Evolutionary conservation across 2,888 invertebrate species (phyloP).

Genomic region (Halictus quadricinctus): DNA sequence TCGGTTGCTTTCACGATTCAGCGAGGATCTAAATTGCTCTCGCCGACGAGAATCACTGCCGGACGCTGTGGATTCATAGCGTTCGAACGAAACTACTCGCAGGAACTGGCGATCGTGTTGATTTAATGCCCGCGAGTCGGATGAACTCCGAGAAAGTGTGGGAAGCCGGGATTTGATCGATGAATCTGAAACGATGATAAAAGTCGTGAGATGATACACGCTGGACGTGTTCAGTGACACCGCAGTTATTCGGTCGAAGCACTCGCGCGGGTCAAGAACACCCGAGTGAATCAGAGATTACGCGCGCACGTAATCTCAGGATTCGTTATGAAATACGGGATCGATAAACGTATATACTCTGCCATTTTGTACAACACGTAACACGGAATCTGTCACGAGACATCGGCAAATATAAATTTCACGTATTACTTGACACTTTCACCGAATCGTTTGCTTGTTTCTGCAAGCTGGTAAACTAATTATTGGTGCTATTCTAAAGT

Average conservation of each 20-base stretch:
- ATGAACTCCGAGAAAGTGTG: conserved; percentile 4
- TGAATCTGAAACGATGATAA: neutral
- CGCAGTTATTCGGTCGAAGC: neutral
- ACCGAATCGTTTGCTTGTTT: neutral
- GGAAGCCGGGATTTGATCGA: neutral
- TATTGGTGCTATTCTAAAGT: neutral
- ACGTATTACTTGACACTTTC: neutral
- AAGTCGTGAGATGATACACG: neutral
- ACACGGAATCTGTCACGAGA: neutral
- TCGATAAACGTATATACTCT: neutral
- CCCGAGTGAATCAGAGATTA: neutral
- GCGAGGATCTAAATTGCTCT: neutral
- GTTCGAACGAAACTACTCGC: conserved; percentile 13
- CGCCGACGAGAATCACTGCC: neutral
- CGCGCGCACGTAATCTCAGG: neutral
- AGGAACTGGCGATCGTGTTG: conserved; percentile 17
- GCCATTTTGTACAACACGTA: neutral
- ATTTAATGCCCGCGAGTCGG: conserved; percentile 12
- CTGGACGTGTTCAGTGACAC: neutral
- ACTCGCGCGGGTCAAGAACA: neutral
- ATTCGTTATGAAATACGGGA: neutral
- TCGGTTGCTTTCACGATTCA: neutral
- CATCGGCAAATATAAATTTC: neutral
- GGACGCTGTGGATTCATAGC: neutral
- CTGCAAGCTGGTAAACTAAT: neutral